Conservation (phyloP, 2,113 vertebrate genomes). For the Haemorhous mexicanus region DNA sequence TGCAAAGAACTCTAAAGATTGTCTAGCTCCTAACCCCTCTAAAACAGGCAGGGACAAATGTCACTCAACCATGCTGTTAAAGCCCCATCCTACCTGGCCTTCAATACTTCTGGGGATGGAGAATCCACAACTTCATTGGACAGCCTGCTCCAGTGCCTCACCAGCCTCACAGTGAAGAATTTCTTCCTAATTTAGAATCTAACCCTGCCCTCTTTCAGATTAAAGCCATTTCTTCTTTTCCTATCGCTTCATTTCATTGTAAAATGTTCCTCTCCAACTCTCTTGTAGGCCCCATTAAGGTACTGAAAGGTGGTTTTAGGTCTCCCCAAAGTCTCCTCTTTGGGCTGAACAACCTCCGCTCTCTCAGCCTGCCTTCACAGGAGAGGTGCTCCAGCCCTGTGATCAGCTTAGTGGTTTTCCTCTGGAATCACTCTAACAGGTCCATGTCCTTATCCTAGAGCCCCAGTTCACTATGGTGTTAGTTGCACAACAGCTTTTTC, state of each 20-base stretch:
- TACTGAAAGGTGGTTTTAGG: not conserved
- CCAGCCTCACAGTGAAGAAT: not conserved
- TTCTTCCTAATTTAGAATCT: not conserved
- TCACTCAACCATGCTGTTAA: not conserved
- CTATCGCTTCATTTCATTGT: not conserved
- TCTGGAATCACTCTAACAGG: not conserved
- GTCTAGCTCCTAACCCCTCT: fast-evolving
- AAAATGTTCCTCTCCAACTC: not conserved
- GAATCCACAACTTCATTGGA: not conserved
- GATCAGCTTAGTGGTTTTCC: not conserved
- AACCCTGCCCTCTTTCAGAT: not conserved
- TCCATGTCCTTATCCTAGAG: not conserved
- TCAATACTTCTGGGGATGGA: not conserved
- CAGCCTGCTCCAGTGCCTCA: not conserved
- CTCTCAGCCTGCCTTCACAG: not conserved
- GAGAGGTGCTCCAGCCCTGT: not conserved
- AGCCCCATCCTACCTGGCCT: not conserved
- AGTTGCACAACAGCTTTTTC: not conserved
- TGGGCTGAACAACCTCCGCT: not conserved
- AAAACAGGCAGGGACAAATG: not conserved
- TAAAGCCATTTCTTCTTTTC: not conserved
- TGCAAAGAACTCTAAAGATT: not conserved
- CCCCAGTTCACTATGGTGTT: fast-evolving
- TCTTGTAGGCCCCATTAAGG: no score
- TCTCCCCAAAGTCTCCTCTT: not conserved